These are phyloP conservation scores for Typhlomys cinereus DNA, from an alignment of 2,113 vertebrate genomes.

Conservation along the genomic window DNA sequence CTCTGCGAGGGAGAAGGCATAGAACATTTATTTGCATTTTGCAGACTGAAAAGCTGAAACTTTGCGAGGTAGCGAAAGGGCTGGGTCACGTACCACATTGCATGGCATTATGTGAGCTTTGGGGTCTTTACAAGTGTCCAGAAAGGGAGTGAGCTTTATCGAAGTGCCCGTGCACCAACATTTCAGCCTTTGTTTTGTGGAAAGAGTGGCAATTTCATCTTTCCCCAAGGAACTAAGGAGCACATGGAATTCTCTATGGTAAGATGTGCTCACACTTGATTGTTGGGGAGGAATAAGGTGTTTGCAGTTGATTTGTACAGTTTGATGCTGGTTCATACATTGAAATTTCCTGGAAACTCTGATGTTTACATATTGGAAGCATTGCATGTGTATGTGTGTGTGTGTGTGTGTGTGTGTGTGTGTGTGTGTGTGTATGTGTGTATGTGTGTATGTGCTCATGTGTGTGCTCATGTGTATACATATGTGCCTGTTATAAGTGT, in stretches of 20 bases:
- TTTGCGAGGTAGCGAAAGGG: not conserved
- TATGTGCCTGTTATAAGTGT: no score
- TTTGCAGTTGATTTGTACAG: not conserved
- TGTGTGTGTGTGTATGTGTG: not conserved
- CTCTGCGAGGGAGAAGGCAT: not conserved
- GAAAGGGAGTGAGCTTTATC: not conserved
- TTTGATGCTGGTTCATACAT: not conserved
- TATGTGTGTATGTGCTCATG: not conserved
- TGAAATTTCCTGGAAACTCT: not conserved
- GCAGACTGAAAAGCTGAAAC: not conserved
- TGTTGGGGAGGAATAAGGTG: not conserved
- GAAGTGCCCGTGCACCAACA: not conserved
- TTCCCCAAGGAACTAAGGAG: not conserved
- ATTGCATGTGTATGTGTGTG: not conserved
- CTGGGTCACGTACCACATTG: rapidly evolving
- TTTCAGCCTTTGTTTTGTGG: not conserved
- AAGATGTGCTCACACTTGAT: not conserved
- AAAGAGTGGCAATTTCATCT: not conserved
- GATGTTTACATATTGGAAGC: not conserved
- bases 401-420: not conserved
- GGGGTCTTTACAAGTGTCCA: not conserved
- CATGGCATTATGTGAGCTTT: not conserved
- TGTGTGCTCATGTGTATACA: no score
- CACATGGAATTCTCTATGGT: not conserved
- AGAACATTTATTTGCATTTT: not conserved